Conservation (phyloP, 2,888 invertebrate genomes). For the Drosophila sordidula region DNA sequence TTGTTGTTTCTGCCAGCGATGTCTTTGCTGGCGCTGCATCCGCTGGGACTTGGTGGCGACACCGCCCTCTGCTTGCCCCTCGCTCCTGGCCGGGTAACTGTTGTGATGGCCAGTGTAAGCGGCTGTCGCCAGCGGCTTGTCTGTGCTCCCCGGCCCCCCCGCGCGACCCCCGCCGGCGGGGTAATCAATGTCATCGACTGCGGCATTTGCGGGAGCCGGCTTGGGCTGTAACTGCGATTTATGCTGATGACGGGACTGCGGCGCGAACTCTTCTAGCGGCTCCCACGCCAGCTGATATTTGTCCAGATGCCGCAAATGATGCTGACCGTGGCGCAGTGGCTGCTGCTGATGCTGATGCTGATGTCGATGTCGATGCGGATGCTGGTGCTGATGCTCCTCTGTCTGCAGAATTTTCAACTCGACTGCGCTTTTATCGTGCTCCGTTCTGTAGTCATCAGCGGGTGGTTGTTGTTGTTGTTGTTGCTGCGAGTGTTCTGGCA, state of each 20-base stretch:
- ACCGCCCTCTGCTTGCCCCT: too few relatives aligned
- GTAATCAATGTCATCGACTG: constrained; percentile 38
- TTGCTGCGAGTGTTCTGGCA: constrained; percentile 19
- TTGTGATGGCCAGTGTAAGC: neutral
- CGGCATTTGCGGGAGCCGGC: too few relatives aligned
- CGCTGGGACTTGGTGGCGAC: neutral
- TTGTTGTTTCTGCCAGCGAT: constrained; percentile 5
- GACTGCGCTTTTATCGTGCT: constrained; percentile 63
- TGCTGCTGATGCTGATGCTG: constrained; percentile 1
- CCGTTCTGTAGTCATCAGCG: constrained; percentile 45
- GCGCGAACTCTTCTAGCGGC: constrained; percentile 11
- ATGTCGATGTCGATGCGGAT: neutral
- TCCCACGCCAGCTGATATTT: constrained; percentile 61
- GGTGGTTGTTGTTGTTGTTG: constrained; percentile 28
- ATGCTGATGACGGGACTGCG: constrained; percentile 58
- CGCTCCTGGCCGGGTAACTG: constrained; percentile 3
- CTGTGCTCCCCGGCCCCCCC: neutral
- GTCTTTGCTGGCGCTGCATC: constrained; percentile 1
- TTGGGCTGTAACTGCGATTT: constrained; percentile 50
- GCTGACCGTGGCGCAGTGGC: constrained; percentile 39
- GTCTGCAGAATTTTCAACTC: constrained; percentile 27
- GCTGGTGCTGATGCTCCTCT: constrained; percentile 26
- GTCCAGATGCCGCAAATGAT: constrained; percentile 52
- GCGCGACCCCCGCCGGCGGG: neutral
- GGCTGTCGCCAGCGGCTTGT: neutral